Conservation (phyloP, 2,888 invertebrate species). For the Blomia tropicalis region DNA sequence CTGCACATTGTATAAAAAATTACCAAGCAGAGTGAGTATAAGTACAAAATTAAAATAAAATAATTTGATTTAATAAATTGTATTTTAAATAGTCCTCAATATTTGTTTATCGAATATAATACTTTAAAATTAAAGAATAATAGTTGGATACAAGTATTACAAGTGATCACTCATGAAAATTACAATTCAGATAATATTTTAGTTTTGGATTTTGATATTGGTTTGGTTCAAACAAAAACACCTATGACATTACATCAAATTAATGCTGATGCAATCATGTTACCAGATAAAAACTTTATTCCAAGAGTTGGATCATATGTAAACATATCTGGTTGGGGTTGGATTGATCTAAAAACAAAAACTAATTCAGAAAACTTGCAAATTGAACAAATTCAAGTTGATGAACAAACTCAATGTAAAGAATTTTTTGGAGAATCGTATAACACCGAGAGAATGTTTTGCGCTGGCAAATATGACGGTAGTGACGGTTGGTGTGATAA, state of each 20-base stretch:
- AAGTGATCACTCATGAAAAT: not conserved
- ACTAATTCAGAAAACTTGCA: not conserved
- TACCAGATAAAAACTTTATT: not conserved
- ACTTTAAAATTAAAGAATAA: no score
- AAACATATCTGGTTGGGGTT: not conserved
- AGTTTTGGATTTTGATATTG: constrained; percentile 1
- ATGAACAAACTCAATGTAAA: not conserved
- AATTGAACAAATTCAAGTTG: not conserved
- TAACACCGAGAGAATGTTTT: not conserved
- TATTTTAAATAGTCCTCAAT: no score
- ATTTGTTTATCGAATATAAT: no score
- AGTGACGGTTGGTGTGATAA: not conserved
- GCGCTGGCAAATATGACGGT: not conserved
- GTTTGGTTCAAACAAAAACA: not conserved
- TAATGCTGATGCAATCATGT: not conserved
- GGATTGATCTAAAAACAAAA: no score
- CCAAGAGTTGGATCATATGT: not conserved
- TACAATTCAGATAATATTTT: not conserved
- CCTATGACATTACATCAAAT: not conserved
- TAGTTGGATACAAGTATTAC: no score
- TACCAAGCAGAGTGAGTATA: no score
- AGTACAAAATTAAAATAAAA: no score
- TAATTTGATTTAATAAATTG: no score
- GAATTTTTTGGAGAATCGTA: not conserved
- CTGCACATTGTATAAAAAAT: no score